phyloP scores from a whole-genome alignment of 2,888 invertebrate species.

The Meiosimyza decipiens region DNA sequence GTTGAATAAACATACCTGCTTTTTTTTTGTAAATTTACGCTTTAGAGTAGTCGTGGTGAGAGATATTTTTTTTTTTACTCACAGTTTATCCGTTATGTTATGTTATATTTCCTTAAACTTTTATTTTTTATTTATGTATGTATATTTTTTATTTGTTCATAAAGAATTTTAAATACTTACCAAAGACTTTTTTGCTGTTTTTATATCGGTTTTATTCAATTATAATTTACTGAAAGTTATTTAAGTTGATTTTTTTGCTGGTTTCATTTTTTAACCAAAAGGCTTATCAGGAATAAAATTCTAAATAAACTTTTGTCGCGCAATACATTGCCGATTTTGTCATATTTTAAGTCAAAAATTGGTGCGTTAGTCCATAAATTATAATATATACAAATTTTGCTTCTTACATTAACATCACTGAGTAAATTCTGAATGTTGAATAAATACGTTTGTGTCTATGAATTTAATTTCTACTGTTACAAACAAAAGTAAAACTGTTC shows the following conservation, averaged over 20 bases:
- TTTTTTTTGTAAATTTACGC: neutral
- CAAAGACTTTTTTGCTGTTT: constrained; percentile 17
- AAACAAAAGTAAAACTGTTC: constrained; percentile 13
- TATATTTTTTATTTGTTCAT: constrained; percentile 14
- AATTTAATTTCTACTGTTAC: too few species aligned
- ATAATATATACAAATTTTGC: constrained; percentile 46
- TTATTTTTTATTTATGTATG: constrained; percentile 12
- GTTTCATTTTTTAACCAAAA: constrained; percentile 15
- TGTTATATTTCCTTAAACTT: neutral
- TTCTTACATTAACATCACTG: constrained; percentile 48
- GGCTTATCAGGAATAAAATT: constrained; percentile 29
- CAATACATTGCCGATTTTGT: neutral
- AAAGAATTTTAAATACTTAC: constrained; percentile 13
- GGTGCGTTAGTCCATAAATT: constrained; percentile 39
- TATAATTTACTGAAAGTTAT: neutral
- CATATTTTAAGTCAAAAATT: neutral
- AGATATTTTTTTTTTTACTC: neutral
- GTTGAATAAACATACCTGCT: constrained; percentile 46
- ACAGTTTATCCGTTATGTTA: neutral
- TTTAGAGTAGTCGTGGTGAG: neutral
- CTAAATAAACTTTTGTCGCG: constrained; percentile 14
- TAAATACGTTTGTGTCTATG: neutral
- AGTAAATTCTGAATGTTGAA: constrained; percentile 52
- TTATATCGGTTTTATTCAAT: constrained; percentile 4
- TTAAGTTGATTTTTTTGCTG: neutral